These are phyloP conservation scores for Sinocyclocheilus grahami DNA, from an alignment of 2,113 vertebrate genomes.

Conservation along the genomic window DNA sequence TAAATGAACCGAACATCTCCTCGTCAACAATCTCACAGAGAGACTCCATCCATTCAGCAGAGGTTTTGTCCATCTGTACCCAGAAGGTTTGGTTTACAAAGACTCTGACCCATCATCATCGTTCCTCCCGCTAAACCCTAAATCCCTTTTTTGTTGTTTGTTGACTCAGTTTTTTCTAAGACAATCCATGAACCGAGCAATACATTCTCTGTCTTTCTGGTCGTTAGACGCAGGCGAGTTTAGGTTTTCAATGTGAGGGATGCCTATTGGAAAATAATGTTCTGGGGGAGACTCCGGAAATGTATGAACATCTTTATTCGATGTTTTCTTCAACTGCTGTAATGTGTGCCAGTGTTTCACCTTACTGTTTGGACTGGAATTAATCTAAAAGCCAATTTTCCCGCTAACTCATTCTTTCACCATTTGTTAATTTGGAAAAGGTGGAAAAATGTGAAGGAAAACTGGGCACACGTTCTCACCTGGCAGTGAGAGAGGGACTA, in stretches of 20 bases:
- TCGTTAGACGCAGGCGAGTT: background rate
- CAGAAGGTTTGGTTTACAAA: constrained; percentile 7
- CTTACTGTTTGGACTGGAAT: constrained; percentile 1
- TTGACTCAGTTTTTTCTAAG: background rate
- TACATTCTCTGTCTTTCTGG: background rate
- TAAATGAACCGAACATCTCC: constrained; percentile 48
- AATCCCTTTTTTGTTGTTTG: constrained; percentile 26
- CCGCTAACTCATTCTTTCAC: constrained; percentile 4
- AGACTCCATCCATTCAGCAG: constrained; percentile 10
- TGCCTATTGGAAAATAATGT: constrained; percentile 1
- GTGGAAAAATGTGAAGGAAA: background rate
- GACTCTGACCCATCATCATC: background rate
- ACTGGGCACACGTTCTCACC: constrained; percentile 16
- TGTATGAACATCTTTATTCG: background rate
- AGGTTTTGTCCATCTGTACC: constrained; percentile 23
- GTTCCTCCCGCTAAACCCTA: background rate
- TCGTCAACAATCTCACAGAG: constrained; percentile 28
- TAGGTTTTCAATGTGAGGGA: constrained; percentile 1
- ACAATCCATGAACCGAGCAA: background rate
- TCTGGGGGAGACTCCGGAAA: background rate
- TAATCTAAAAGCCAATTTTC: background rate
- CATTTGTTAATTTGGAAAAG: background rate
- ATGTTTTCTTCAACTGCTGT: constrained; percentile 8
- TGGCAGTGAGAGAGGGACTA: constrained; percentile 26
- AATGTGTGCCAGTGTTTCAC: background rate